These are phyloP conservation scores for Cephus pygmeus DNA, from an alignment of 2,888 invertebrate species.

Conservation along the genomic window DNA sequence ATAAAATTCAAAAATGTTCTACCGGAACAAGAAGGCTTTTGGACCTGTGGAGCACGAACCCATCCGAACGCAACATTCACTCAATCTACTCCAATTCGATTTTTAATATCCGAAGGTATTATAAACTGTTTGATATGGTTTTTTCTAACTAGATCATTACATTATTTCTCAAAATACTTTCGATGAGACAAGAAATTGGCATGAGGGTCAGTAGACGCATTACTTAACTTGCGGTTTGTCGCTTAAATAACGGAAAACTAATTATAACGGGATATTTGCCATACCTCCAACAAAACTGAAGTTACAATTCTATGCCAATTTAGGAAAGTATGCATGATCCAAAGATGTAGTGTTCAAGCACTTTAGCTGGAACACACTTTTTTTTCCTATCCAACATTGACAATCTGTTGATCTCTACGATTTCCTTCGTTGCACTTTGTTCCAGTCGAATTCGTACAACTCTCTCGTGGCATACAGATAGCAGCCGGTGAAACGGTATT, in stretches of 20 bases:
- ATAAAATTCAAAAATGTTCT: constrained; percentile 57
- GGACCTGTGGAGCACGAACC: constrained; percentile 60
- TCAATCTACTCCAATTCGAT: constrained; percentile 49
- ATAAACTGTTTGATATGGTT: neutral
- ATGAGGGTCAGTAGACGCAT: neutral
- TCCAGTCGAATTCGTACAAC: constrained; percentile 61
- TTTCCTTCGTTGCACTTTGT: constrained; percentile 10
- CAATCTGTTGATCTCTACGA: constrained; percentile 1
- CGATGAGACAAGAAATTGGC: neutral
- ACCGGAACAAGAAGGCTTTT: constrained; percentile 59
- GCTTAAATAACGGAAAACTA: neutral
- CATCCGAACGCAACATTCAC: constrained; percentile 50
- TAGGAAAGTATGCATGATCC: neutral
- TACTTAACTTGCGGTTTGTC: neutral
- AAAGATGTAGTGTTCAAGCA: neutral
- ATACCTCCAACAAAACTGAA: neutral
- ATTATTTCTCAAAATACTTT: neutral
- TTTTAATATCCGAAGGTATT: constrained; percentile 58
- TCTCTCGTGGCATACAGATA: constrained; percentile 60
- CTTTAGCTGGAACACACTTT: neutral
- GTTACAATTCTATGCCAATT: neutral
- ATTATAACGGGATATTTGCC: neutral
- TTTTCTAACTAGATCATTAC: neutral
- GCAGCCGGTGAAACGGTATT: constrained; percentile 60
- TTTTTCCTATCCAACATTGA: neutral